phyloP scores from a whole-genome alignment of 2,113 vertebrate species.

The Pipra filicauda region DNA sequence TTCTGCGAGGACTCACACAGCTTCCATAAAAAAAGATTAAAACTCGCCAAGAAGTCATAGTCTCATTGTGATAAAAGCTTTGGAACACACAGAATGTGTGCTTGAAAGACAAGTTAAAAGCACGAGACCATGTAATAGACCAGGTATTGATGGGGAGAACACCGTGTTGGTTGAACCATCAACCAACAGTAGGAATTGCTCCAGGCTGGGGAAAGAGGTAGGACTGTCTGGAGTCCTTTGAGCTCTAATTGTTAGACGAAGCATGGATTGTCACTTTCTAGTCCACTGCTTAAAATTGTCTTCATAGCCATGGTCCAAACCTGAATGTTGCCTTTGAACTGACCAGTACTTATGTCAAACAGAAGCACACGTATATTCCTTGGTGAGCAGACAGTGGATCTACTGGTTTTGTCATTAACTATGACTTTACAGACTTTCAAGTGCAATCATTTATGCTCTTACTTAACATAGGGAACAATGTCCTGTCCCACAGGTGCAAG shows the following conservation, averaged over 20 bases:
- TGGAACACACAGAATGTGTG: accelerated
- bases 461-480: background rate
- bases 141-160: background rate
- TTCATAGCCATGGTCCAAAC: background rate
- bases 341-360: background rate
- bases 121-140: accelerated
- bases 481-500: constrained; percentile 64
- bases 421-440: background rate
- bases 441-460: background rate
- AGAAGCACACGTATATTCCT: background rate
- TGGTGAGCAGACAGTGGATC: background rate
- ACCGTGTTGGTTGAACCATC: background rate
- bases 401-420: background rate
- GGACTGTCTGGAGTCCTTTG: background rate
- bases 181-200: background rate
- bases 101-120: background rate
- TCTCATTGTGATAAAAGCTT: background rate
- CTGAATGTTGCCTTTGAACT: background rate
- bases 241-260: background rate
- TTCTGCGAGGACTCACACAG: background rate
- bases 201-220: background rate
- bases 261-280: background rate
- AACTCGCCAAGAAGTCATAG: background rate
- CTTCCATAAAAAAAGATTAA: background rate
- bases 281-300: background rate